A percentile compares a stretch with the other conserved stretches of the same genome.
Evolutionary conservation across 2,113 vertebrate species (phyloP).

Genomic region (Sinocyclocheilus anshuiensis): DNA sequence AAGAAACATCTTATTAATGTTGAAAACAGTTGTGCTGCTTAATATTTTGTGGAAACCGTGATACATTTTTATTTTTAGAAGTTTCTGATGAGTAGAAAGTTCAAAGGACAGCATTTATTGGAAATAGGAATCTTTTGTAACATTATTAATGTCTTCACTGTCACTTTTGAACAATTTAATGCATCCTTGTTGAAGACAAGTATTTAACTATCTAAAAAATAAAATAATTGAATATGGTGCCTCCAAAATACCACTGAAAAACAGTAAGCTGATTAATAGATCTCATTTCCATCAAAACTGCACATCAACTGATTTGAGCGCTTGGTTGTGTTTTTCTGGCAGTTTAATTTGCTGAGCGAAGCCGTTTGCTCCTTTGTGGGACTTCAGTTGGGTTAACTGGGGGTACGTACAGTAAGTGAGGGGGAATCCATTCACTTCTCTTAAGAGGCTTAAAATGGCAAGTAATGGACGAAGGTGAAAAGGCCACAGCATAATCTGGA

Average conservation of each 20-base stretch:
- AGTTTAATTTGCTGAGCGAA: background rate
- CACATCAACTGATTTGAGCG: background rate
- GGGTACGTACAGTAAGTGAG: background rate
- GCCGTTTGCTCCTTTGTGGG: background rate
- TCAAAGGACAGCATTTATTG: too few species aligned
- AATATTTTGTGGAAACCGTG: too few species aligned
- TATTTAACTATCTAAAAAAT: background rate
- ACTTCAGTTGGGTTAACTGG: background rate
- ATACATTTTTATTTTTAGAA: too few species aligned
- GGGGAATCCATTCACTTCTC: slow-evolving; percentile 40
- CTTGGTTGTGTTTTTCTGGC: background rate
- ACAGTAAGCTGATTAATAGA: background rate
- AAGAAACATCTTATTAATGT: background rate
- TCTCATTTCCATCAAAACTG: background rate
- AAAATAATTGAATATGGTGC: background rate
- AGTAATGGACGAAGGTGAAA: slow-evolving; percentile 69
- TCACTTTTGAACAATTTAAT: background rate
- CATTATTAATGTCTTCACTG: background rate
- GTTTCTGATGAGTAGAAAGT: too few species aligned
- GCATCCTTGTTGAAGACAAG: background rate
- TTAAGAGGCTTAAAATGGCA: slow-evolving; percentile 72
- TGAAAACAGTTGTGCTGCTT: too few species aligned
- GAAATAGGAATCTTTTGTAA: too few species aligned
- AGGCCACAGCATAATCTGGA: slow-evolving; percentile 67
- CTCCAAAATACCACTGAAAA: background rate